These are phyloP conservation scores for Lemur catta DNA, from an alignment of 2,797 vertebrate genomes.

Conservation along the genomic window DNA sequence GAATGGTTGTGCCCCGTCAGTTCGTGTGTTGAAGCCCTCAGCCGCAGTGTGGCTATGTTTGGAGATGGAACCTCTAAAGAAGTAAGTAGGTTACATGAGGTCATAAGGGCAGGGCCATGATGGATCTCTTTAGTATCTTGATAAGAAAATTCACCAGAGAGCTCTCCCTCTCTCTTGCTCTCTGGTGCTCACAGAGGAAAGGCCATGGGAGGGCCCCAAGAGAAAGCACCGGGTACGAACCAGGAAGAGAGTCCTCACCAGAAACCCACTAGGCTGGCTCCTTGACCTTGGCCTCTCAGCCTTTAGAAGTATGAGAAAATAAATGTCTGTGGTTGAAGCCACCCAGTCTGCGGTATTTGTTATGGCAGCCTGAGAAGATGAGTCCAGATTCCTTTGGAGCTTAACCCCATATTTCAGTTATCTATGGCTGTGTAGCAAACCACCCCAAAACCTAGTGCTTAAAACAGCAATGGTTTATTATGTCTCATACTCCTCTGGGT, in stretches of 20 bases:
- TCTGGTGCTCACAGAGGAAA: neutral
- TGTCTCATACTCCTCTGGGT: neutral
- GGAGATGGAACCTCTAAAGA: neutral
- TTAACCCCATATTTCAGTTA: neutral
- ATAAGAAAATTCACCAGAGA: neutral
- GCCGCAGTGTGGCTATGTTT: neutral
- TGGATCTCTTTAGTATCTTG: neutral
- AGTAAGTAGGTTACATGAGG: neutral
- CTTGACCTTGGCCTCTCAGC: neutral
- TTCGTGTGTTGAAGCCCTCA: neutral
- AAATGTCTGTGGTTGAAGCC: neutral
- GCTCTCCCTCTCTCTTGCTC: neutral
- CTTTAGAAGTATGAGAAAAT: neutral
- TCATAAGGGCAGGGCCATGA: neutral
- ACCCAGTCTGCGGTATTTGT: neutral
- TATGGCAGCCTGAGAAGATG: too few relatives aligned
- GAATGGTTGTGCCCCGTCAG: neutral
- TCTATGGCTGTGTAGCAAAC: neutral
- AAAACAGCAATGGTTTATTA: neutral
- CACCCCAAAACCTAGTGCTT: neutral
- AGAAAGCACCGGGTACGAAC: neutral
- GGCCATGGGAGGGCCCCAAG: fast-evolving
- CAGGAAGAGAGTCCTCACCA: neutral
- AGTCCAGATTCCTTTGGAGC: neutral
- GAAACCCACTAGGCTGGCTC: neutral